Evolutionary conservation across 2,888 invertebrate genomes (phyloP).

Genomic region (Notodonta ziczac): DNA sequence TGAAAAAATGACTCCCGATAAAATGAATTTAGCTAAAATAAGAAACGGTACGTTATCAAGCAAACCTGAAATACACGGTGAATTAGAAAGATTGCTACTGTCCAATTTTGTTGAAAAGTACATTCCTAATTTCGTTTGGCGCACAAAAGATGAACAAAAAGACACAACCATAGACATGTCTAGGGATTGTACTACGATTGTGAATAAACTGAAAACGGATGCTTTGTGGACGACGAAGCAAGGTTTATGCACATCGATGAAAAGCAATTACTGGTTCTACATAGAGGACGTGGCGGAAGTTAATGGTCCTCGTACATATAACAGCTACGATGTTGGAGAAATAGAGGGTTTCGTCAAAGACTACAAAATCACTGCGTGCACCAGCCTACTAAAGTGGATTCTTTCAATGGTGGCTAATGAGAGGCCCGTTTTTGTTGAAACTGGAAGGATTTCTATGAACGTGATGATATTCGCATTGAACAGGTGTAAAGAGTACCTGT

Average conservation of each 20-base stretch:
- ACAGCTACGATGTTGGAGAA: constrained; percentile 83
- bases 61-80: constrained; percentile 54
- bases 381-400: constrained; percentile 88
- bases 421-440: constrained; percentile 71
- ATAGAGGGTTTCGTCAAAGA: constrained; percentile 87
- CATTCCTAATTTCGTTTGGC: constrained; percentile 72
- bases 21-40: constrained; percentile 70
- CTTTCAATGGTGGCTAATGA: constrained; percentile 68
- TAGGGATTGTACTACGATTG: constrained; percentile 53
- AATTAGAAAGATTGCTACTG: constrained; percentile 70
- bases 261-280: constrained; percentile 87
- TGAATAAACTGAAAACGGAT: constrained; percentile 69
- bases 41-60: constrained; percentile 50
- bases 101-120: constrained; percentile 70
- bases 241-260: constrained; percentile 81
- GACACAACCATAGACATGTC: constrained; percentile 53
- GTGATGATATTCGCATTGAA: constrained; percentile 88
- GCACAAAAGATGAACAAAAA: constrained; percentile 49
- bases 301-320: constrained; percentile 89
- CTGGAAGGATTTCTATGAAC: constrained; percentile 82
- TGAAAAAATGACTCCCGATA: constrained; percentile 84
- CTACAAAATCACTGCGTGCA: constrained; percentile 91
- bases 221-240: constrained; percentile 75
- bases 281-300: constrained; percentile 86
- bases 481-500: constrained; percentile 87